Evolutionary conservation across 64 coral and sea anemone genomes (phyloP), one percentile per base, ranked within the genome.

Genomic region (Anthopleura sola): DNA sequence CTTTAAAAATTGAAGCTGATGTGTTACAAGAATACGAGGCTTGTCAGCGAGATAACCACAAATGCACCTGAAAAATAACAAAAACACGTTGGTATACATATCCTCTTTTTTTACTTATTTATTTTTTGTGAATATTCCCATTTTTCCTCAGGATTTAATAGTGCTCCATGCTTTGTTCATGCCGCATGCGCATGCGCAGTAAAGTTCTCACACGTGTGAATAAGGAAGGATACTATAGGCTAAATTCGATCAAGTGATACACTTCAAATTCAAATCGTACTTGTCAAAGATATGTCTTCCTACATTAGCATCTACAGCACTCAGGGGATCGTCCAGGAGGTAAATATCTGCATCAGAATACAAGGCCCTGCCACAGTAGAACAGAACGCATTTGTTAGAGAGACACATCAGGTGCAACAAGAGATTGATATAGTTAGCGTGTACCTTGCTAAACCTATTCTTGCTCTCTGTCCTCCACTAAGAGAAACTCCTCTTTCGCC

Each of bases 1-100:
- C 34, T 95, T 95, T 49, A 95, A 62, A 20, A 88, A 95, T 75
- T 95, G 93, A 15, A 95, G 77, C 75, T 95, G 93, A 86, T 95
- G 93, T 58, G 93, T 95, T 6, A 95, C 93, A 1, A 95, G 86
- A 24, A 95, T 82, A 15, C 93, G 93, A 38, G 93, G 85, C 54
- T 95, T 95, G 31, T 68, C 49, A 48, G 82, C 21, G 62, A 95
- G 71, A 86, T 91, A 88, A 20, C 78, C 60, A 49, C 82, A 88
- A 34, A 95, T 91, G 53, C 93, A 95, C 89, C 93, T 95, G n/a
- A 62, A 29, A 36, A 54, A 75, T 7, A 32, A 49, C 6, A 83
- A 82, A 13, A 53, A 15, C 50, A 53, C 14, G 14, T 53, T 6
- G 7, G 7, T 53, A 53, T 13, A 53, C 16, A 17, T 5, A 48